Evolutionary conservation across 2,797 vertebrate species (phyloP), one percentile per base, ranked within the genome.

Genomic region (Nannoperca australis): DNA sequence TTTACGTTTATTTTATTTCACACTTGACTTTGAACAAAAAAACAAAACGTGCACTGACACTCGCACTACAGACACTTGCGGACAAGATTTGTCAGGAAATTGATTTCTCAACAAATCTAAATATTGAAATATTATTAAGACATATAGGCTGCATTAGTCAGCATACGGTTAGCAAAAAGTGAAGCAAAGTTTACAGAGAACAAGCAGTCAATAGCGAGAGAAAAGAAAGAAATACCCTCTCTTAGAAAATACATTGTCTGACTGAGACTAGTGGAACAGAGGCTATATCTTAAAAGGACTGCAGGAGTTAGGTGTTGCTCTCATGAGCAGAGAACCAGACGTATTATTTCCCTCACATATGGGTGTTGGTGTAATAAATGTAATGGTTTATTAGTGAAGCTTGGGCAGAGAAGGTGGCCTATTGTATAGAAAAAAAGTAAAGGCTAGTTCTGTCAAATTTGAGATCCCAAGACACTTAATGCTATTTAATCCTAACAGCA

Each of bases 301-400:
- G 51, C 38, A 59, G 47, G 36, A 59, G 59, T 50, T 73, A n/a
- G n/a, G n/a, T n/a, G n/a, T 61, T 36, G 45, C 55, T 58, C n/a
- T n/a, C 71, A 62, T 55, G 47, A 66, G 54, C 59, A 53, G 18
- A 72, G 75, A 67, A 62, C 50, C 53, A 63, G 34, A 45, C 20
- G 45, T 69, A 45, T 68, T 78, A 59, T 64, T 45, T 65, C 8
- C 11, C 59, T 67, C 54, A 76, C 20, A 71, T 53, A 47, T 73
- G 55, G 36, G 60, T 76, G 75, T 79, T 63, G 65, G 60, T 78
- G 61, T 73, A 64, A 67, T 71, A 72, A 45, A 73, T 78, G 49
- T 79, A 42, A 75, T 77, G 42, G 66, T 70, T 76, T 51, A 78
- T 68, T 51, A 50, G 69, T 24, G 15, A 54, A 42, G 55, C 71